Percentiles rank a stretch among this genome's conserved stretches.
These are phyloP conservation scores for Tyria jacobaeae DNA, from an alignment of 2,888 invertebrate genomes.

Conservation along the genomic window DNA sequence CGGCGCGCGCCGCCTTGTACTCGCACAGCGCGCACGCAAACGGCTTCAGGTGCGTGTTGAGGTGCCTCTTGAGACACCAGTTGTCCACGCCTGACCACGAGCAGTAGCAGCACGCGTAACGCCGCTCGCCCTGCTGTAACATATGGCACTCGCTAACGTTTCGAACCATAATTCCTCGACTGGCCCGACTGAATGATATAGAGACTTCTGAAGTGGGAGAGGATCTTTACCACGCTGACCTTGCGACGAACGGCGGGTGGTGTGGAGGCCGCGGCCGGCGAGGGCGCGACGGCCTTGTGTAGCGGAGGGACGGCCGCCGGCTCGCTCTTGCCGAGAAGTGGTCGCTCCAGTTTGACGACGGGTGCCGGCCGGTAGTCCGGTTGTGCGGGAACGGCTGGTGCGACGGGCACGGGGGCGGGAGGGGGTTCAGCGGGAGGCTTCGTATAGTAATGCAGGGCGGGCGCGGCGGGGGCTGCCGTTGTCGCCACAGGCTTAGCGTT, in stretches of 20 bases:
- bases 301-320: constrained; percentile 67
- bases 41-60: constrained; percentile 97
- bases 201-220: no score
- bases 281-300: constrained; percentile 47
- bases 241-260: constrained; percentile 50
- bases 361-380: constrained; percentile 52
- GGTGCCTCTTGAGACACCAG: constrained; percentile 96
- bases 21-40: constrained; percentile 96
- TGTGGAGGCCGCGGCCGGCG: constrained; percentile 37
- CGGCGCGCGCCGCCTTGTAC: constrained; percentile 97
- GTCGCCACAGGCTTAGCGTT: constrained; percentile 86
- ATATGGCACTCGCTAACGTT: not conserved
- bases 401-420: constrained; percentile 54
- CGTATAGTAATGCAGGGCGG: constrained; percentile 67
- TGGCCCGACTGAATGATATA: not conserved
- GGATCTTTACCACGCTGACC: constrained; percentile 47
- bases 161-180: not conserved
- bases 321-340: constrained; percentile 73
- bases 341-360: constrained; percentile 74
- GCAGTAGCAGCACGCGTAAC: constrained; percentile 95
- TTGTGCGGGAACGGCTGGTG: constrained; percentile 41
- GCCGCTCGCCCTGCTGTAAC: constrained; percentile 87
- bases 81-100: constrained; percentile 97
- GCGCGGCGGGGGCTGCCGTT: constrained; percentile 33
- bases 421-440: constrained; percentile 78